A percentile compares a stretch with the other conserved stretches of the same genome.
Conservation (phyloP, 2,797 vertebrate genomes). For the Valencia hispanica region DNA sequence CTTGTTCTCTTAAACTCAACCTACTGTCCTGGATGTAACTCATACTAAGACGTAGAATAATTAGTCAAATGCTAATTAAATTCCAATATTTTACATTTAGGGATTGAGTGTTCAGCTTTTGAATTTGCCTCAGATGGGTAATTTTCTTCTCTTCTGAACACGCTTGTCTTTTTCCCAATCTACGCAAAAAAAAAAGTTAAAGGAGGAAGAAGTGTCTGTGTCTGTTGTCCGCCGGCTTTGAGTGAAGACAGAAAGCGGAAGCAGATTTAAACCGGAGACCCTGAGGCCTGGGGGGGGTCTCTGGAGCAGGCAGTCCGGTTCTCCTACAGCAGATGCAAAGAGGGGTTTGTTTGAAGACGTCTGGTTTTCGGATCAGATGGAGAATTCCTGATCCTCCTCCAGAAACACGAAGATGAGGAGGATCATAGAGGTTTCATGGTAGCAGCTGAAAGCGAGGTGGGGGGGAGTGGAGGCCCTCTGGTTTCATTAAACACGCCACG, state of each 20-base stretch:
- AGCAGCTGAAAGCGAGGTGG: constrained; percentile 25
- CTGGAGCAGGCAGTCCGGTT: background rate
- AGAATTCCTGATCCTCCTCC: constrained; percentile 5
- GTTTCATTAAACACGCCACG: constrained; percentile 25
- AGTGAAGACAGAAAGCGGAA: background rate
- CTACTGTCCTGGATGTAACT: too few species aligned
- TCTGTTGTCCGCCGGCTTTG: background rate
- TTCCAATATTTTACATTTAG: too few species aligned
- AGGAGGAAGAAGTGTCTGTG: background rate
- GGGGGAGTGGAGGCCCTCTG: too few species aligned
- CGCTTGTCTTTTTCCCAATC: too few species aligned
- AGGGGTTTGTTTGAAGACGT: background rate
- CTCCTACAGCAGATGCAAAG: background rate
- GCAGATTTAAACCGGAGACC: background rate
- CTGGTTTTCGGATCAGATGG: constrained; percentile 3
- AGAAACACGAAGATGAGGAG: constrained; percentile 28
- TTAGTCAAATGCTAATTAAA: too few species aligned
- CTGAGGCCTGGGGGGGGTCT: background rate
- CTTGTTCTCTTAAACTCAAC: too few species aligned
- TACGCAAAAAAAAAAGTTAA: too few species aligned
- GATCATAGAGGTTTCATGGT: constrained; percentile 29
- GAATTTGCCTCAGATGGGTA: background rate
- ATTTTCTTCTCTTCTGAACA: background rate
- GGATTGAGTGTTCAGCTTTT: too few species aligned
- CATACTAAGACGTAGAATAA: too few species aligned